Conservation (phyloP, 2,888 invertebrate species). For the Drosophila niveifrons region DNA sequence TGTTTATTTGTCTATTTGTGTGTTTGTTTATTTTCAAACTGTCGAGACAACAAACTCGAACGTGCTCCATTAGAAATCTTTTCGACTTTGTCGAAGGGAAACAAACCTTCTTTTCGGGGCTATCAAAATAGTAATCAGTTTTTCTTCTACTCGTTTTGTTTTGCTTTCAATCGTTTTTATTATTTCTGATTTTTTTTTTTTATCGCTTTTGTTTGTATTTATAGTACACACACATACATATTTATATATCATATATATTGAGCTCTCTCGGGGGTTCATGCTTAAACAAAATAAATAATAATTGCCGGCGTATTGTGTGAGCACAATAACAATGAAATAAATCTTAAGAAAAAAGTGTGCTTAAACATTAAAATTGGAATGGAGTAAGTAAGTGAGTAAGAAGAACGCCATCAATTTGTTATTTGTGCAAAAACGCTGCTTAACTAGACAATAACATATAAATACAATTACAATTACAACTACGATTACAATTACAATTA, state of each 20-base stretch:
- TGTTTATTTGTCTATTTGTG: slow-evolving; percentile 51
- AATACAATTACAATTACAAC: slow-evolving; percentile 39
- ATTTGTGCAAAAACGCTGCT: slow-evolving; percentile 77
- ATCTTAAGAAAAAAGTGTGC: slow-evolving; percentile 46
- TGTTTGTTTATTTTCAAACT: slow-evolving; percentile 50
- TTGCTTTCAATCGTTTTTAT: slow-evolving; percentile 50
- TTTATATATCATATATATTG: slow-evolving; percentile 53
- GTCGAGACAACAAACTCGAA: slow-evolving; percentile 53
- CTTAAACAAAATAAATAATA: slow-evolving; percentile 78
- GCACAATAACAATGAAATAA: slow-evolving; percentile 46
- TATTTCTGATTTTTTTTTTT: slow-evolving; percentile 21
- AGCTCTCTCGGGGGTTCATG: slow-evolving; percentile 65
- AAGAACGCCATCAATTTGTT: slow-evolving; percentile 46
- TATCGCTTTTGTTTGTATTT: slow-evolving; percentile 40
- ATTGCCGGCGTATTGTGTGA: slow-evolving; percentile 68
- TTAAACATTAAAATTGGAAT: slow-evolving; percentile 45
- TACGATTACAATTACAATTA: slow-evolving; percentile 51
- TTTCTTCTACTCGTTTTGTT: slow-evolving; percentile 37
- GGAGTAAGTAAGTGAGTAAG: slow-evolving; percentile 25
- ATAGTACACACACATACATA: slow-evolving; percentile 12
- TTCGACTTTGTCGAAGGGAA: slow-evolving; percentile 42
- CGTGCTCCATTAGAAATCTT: slow-evolving; percentile 74
- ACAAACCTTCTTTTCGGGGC: slow-evolving; percentile 62
- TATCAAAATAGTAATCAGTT: slow-evolving; percentile 72
- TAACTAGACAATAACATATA: slow-evolving; percentile 30